Evolutionary conservation across 2,113 vertebrate species (phyloP), one percentile per base, ranked within the genome.

Genomic region (Percopsis transmontana): DNA sequence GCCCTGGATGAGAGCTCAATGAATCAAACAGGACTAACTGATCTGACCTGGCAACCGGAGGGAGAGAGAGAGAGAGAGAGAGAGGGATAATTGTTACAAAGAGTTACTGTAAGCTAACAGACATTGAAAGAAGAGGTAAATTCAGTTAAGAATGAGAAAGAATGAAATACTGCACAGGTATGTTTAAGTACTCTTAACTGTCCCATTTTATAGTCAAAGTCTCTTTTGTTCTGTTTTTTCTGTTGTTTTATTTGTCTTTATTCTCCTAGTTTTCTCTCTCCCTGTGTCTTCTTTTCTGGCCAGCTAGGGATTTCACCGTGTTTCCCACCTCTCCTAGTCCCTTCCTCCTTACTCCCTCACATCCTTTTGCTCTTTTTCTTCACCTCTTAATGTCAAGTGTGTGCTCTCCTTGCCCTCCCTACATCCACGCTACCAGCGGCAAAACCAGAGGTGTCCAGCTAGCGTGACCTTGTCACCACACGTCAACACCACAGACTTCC

Each of bases 11-110:
- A 76, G 82, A 67, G 77, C 72, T 87, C 70, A 88, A 56, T 68
- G 84, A 89, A 79, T 82, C 80, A 77, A 76, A 77, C 61, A 61
- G 59, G 66, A 67, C 70, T 81, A 85, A 85, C 70, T 81, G 77
- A 81, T 88, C 63, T 69, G 82, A 78, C 63, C 72, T 82, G 72
- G 65, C 72, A 82, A 55, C 58, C 7, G 8, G n/a, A 8, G 15
- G 13, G 15, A 58, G 15, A 6, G 27, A 19, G 55, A 16, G 27
- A 38, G n/a, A n/a, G 33, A n/a, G n/a, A 11, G 33, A 40, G 33
- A 19, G 55, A 39, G 38, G n/a, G 7, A 19, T 6, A 38, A n/a
- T 2, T 33, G 55, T 40, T 3, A 38, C 24, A 19, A 5, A 58
- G 44, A 66, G 45, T 38, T 20, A 39, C 15, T 64, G 53, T 27